Evolutionary conservation across 2,113 vertebrate genomes (phyloP).

Genomic region (Prionailurus bengalensis): DNA sequence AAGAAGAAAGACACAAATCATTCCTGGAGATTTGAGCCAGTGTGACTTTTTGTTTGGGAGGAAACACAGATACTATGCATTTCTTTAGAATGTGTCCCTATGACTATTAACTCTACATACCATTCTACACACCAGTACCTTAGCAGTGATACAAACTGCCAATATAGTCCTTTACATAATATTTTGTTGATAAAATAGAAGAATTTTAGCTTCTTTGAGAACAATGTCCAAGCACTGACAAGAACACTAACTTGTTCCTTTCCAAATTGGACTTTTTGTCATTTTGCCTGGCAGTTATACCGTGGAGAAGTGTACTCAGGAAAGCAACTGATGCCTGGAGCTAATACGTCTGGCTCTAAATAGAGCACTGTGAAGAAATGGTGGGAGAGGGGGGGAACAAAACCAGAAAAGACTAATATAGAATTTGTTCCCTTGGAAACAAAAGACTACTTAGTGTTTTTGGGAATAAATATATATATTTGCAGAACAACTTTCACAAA

Average conservation of each 20-base stretch:
- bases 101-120: not conserved
- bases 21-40: not conserved
- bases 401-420: conserved; percentile 48
- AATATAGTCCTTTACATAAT: conserved; percentile 27
- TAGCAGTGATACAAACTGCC: conserved; percentile 46
- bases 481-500: conserved; percentile 24
- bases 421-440: conserved; percentile 76
- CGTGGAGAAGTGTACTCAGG: not conserved
- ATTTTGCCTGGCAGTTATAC: conserved; percentile 52
- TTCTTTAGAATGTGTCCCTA: conserved; percentile 56
- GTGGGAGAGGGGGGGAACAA: accelerated
- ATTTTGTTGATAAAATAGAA: conserved; percentile 54
- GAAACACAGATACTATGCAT: not conserved
- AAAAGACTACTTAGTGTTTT: conserved; percentile 63
- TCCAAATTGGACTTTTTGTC: not conserved
- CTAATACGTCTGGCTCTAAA: conserved; percentile 67
- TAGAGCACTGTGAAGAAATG: conserved; percentile 1
- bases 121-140: not conserved
- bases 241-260: conserved; percentile 43
- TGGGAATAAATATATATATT: conserved; percentile 44
- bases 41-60: not conserved
- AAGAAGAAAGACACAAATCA: not conserved
- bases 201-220: conserved; percentile 49
- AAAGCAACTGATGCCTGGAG: conserved; percentile 60
- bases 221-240: conserved; percentile 49